Conservation (phyloP, 2,888 invertebrate genomes). For the Idaea biselata region DNA sequence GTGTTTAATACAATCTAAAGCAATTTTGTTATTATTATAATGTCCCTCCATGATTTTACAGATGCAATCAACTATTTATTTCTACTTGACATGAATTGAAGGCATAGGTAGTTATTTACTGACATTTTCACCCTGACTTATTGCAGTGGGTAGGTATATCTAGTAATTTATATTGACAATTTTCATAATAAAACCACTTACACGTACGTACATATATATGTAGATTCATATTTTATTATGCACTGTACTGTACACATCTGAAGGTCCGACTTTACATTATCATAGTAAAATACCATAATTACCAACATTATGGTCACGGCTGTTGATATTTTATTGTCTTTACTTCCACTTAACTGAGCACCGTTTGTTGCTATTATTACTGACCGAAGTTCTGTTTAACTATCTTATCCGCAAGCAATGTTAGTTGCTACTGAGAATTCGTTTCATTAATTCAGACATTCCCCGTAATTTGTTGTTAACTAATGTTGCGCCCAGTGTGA, state of each 20-base stretch:
- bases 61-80: neutral
- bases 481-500: slow-evolving; percentile 27
- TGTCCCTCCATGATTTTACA: neutral
- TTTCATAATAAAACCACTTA: neutral
- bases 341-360: slow-evolving; percentile 35
- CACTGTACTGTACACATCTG: slow-evolving; percentile 35
- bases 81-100: neutral
- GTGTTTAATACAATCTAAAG: neutral
- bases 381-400: slow-evolving; percentile 8
- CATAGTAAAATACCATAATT: slow-evolving; percentile 49
- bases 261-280: slow-evolving; percentile 40
- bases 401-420: no score
- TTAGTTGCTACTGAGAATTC: no score
- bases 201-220: neutral
- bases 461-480: slow-evolving; percentile 3
- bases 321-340: slow-evolving; percentile 35
- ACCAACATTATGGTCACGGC: slow-evolving; percentile 38
- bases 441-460: neutral
- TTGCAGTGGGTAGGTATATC: neutral
- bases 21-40: neutral
- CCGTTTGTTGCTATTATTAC: slow-evolving; percentile 28
- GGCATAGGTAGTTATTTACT: slow-evolving; percentile 25
- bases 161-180: neutral
- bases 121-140: slow-evolving; percentile 13
- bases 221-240: slow-evolving; percentile 10